Base-by-base conservation (phyloP, 2,797 vertebrate species). In the Sebastes hubbsi region DNA sequence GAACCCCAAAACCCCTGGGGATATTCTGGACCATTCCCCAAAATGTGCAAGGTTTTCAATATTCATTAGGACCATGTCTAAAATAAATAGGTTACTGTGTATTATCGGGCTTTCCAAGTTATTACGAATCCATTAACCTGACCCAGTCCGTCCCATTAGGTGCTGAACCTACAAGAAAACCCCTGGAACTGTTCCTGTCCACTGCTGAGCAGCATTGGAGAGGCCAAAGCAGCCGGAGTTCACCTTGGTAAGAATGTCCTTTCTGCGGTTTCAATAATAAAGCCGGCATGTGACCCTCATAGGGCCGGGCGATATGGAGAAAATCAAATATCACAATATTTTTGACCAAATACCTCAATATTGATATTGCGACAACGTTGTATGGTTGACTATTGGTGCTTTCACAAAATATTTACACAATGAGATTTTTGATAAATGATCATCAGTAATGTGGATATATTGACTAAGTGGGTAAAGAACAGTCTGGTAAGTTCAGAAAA, bases 151-250 rank as follows among this genome's bases (percentile, higher is more conserved):
- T 78, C 32, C 30, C 25, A 59, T 49, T 38, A 94, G 93, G 72
- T 73, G 38, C 72, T 93, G 71, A 73, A 73, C 2, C 92, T 98
- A 82, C 76, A 88, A 71, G 95, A 81, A 80, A 99, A 98, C 87
- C 96, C 95, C 27, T 98, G 96, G 97, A 96, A 90, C 54, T 98
- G 97, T 59, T 96, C 96, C 72, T 96, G 96, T 77, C 84, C 75
- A 0, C 90, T 97, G 55, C 56, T 95, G 27, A 89, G 22, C 56
- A 58, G 8, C 73, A 67, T 75, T 7, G 3, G 11, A 70, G 70
- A 65, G 36, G 60, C 86, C 67, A 29, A 11, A 5, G 63, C 75
- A 71, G 56, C 58, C n/a, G 78, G 81, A 32, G n/a, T 79, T 11
- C 11, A 7, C 9, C 25, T 56, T 22, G 88, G 93, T 92, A 89